Conservation (phyloP, 2,113 vertebrate genomes). For the Nematolebias whitei region DNA sequence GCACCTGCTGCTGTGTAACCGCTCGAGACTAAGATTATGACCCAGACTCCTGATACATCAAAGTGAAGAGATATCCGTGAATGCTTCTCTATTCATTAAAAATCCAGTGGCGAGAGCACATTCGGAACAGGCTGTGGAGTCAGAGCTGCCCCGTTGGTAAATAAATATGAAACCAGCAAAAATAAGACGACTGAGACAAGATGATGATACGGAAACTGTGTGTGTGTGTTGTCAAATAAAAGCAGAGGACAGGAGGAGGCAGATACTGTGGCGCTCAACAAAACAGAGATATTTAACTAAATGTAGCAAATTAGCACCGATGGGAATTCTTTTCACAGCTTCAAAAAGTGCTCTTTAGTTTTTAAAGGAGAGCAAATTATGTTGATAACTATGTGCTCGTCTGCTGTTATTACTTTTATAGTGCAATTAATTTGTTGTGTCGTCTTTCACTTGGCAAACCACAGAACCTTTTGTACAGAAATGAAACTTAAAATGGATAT, state of each 20-base stretch:
- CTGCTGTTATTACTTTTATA: slow-evolving; percentile 16
- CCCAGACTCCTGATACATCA: slow-evolving; percentile 35
- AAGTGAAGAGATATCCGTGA: slow-evolving; percentile 37
- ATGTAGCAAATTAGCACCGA: slow-evolving; percentile 1
- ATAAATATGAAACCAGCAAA: slow-evolving; percentile 50
- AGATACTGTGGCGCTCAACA: slow-evolving; percentile 17
- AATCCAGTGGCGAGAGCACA: slow-evolving; percentile 42
- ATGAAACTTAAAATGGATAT: slow-evolving; percentile 36
- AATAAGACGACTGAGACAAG: slow-evolving; percentile 40
- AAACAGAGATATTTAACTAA: slow-evolving; percentile 16
- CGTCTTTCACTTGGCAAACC: slow-evolving; percentile 24
- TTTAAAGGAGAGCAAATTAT: slow-evolving; percentile 9
- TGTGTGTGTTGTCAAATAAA: slow-evolving; percentile 28
- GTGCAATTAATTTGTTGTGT: slow-evolving; percentile 41
- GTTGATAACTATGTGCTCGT: not conserved
- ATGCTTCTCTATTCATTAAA: slow-evolving; percentile 48
- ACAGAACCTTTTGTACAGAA: slow-evolving; percentile 12
- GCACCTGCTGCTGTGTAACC: slow-evolving; percentile 8
- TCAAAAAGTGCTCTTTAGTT: not conserved
- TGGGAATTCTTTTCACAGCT: slow-evolving; percentile 13
- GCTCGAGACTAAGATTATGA: slow-evolving; percentile 19
- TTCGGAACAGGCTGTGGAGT: slow-evolving; percentile 50
- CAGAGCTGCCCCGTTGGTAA: slow-evolving; percentile 43
- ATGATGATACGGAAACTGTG: slow-evolving; percentile 20
- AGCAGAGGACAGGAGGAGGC: slow-evolving; percentile 11